Evolutionary conservation across 2,888 invertebrate species (phyloP).

Genomic region (Pollenia angustigena): DNA sequence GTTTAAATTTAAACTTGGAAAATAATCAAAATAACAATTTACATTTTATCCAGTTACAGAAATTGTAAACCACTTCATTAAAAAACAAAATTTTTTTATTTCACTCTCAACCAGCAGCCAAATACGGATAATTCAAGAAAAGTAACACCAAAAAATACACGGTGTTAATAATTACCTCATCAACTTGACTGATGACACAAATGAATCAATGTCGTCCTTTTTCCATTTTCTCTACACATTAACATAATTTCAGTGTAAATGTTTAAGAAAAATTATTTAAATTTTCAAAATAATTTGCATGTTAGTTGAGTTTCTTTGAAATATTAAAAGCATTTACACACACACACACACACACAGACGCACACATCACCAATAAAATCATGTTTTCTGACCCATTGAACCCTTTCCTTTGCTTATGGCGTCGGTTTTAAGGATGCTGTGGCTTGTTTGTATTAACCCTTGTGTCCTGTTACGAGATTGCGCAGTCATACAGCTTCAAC

Average conservation of each 20-base stretch:
- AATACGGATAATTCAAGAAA: conserved; percentile 4
- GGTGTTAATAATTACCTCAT: conserved; percentile 83
- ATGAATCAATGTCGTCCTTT: conserved; percentile 82
- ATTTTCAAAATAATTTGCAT: conserved; percentile 62
- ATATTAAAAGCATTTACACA: background rate
- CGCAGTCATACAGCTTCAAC: conserved; percentile 58
- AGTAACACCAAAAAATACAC: conserved; percentile 47
- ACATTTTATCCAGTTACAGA: conserved; percentile 51
- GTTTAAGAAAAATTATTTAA: conserved; percentile 20
- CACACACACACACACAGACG: background rate
- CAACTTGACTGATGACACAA: conserved; percentile 85
- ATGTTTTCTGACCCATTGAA: conserved; percentile 63
- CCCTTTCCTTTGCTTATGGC: conserved; percentile 55
- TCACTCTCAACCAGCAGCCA: background rate
- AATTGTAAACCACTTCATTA: conserved; percentile 72
- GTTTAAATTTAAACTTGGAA: conserved; percentile 8
- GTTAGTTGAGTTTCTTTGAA: conserved; percentile 36
- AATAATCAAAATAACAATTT: conserved; percentile 51
- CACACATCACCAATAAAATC: conserved; percentile 6
- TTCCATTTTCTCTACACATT: conserved; percentile 59
- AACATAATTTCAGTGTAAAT: conserved; percentile 78
- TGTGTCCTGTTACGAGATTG: conserved; percentile 66
- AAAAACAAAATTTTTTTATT: conserved; percentile 2
- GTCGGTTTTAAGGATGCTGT: conserved; percentile 57
- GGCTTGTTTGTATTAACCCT: conserved; percentile 56